These are phyloP conservation scores for Andrena praecox DNA, from an alignment of 2,888 invertebrate species.

Conservation along the genomic window DNA sequence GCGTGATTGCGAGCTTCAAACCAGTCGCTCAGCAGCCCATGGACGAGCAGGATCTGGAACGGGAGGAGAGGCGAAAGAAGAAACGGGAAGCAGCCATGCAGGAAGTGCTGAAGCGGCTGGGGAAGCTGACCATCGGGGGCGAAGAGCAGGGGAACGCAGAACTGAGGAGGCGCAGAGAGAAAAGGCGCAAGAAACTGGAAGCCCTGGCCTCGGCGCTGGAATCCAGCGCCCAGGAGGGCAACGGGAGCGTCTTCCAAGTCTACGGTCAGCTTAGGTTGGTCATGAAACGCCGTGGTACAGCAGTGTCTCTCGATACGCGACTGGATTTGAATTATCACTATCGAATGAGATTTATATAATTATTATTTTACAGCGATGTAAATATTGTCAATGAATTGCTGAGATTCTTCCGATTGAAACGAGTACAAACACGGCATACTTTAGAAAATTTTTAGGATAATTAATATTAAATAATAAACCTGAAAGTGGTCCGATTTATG, in stretches of 20 bases:
- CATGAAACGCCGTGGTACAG: neutral
- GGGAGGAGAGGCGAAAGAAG: slow-evolving; percentile 75
- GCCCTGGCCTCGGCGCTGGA: slow-evolving; percentile 81
- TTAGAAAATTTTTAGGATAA: no score
- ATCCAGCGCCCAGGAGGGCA: slow-evolving; percentile 80
- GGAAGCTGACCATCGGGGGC: slow-evolving; percentile 82
- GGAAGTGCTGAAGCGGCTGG: slow-evolving; percentile 81
- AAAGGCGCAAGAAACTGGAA: slow-evolving; percentile 79
- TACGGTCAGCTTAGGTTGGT: slow-evolving; percentile 81
- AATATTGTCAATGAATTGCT: no score
- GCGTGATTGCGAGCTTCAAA: neutral
- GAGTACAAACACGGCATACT: no score
- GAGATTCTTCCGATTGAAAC: no score
- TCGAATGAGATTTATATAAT: no score
- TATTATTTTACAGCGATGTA: no score
- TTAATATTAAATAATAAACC: no score
- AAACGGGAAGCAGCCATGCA: slow-evolving; percentile 82
- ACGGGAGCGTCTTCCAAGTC: slow-evolving; percentile 82
- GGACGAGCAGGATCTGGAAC: slow-evolving; percentile 73
- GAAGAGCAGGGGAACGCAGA: slow-evolving; percentile 81
- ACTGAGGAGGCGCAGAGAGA: slow-evolving; percentile 75
- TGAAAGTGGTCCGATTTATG: no score
- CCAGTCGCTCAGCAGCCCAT: slow-evolving; percentile 24
- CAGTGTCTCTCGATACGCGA: no score
- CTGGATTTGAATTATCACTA: no score